Evolutionary conservation across 2,113 vertebrate species (phyloP).

Genomic region (Pangasianodon hypophthalmus): DNA sequence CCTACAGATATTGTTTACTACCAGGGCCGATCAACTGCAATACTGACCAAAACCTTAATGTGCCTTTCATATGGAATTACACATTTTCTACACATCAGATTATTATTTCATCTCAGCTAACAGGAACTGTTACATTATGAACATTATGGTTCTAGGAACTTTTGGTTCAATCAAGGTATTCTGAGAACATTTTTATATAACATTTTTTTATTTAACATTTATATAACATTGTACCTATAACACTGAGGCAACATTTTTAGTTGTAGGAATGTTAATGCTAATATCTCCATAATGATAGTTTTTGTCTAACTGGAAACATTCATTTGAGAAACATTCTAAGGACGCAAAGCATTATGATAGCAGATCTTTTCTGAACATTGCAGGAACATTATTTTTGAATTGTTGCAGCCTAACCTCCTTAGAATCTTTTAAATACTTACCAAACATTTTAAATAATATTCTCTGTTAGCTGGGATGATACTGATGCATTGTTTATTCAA

Average conservation of each 20-base stretch:
- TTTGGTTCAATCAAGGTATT: neutral
- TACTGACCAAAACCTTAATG: conserved; percentile 41
- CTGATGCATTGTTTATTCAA: neutral
- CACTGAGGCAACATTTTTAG: neutral
- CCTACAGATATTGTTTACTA: conserved; percentile 10
- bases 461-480: neutral
- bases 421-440: neutral
- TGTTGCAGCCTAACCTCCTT: neutral
- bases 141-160: neutral
- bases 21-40: neutral
- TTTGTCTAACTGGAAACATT: neutral
- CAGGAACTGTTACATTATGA: neutral
- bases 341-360: neutral
- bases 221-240: neutral
- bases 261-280: neutral
- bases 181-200: neutral
- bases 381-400: neutral
- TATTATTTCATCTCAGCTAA: neutral
- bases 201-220: neutral
- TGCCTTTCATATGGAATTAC: conserved; percentile 56
- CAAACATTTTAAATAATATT: neutral
- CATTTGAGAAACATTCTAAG: neutral
- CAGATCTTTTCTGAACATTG: neutral
- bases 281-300: neutral
- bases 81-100: conserved; percentile 40